Percentiles rank a stretch among this genome's conserved stretches.
phyloP scores from a whole-genome alignment of 92 coral and sea anemone genomes.

The Palythoa grandiflora region DNA sequence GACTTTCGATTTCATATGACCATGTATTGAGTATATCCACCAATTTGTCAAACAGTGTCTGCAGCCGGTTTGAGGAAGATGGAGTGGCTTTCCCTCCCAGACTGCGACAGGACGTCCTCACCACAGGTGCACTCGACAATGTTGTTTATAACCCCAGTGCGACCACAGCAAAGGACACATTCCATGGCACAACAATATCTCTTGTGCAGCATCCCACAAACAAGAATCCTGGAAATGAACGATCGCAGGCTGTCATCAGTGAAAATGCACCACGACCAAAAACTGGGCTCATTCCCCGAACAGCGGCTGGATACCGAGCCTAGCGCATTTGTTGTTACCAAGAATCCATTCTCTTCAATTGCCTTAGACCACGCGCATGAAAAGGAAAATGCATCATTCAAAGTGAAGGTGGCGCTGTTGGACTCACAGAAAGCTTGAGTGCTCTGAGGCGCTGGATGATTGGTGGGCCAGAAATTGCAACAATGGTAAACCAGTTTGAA shows the following conservation, averaged over 20 bases:
- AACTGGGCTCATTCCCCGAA: no score
- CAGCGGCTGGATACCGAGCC: no score
- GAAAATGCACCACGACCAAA: constrained; percentile 20
- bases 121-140: neutral
- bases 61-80: neutral
- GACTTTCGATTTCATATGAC: constrained; percentile 66
- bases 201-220: constrained; percentile 7
- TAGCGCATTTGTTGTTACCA: constrained; percentile 72
- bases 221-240: constrained; percentile 54
- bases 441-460: constrained; percentile 59
- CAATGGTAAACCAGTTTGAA: constrained; percentile 37
- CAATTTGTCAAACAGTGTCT: neutral
- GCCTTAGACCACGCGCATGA: constrained; percentile 73
- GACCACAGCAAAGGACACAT: neutral
- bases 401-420: constrained; percentile 77
- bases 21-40: constrained; percentile 1
- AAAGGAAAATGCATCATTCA: constrained; percentile 68
- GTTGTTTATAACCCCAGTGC: neutral
- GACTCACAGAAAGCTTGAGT: constrained; percentile 62
- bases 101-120: neutral
- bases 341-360: constrained; percentile 67
- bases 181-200: neutral
- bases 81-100: neutral
- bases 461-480: constrained; percentile 20
- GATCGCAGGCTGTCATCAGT: constrained; percentile 36